These are phyloP conservation scores for Drosophila peninsularis DNA, from an alignment of 2,888 invertebrate genomes.

Conservation along the genomic window DNA sequence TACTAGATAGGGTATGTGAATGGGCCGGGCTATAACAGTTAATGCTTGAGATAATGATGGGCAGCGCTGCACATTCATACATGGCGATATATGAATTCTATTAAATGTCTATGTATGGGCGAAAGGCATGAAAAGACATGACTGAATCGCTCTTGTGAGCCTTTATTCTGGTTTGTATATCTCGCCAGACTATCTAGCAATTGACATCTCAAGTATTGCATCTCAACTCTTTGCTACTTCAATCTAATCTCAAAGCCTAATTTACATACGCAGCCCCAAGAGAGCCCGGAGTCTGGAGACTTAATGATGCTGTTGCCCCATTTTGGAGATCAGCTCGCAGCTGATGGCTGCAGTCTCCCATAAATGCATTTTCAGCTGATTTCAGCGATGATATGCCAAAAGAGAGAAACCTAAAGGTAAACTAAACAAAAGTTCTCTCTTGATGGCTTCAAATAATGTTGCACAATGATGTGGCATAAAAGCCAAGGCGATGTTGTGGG, in stretches of 20 bases:
- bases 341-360: slow-evolving; percentile 38
- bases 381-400: slow-evolving; percentile 67
- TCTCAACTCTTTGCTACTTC: slow-evolving; percentile 27
- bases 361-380: slow-evolving; percentile 59
- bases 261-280: slow-evolving; percentile 63
- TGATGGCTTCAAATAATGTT: slow-evolving; percentile 40
- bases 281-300: slow-evolving; percentile 12
- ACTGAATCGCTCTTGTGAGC: not conserved
- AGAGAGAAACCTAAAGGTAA: slow-evolving; percentile 24
- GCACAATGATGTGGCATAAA: slow-evolving; percentile 74
- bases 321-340: slow-evolving; percentile 41
- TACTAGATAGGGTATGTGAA: slow-evolving; percentile 72
- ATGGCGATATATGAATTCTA: slow-evolving; percentile 3
- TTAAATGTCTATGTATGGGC: not conserved
- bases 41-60: slow-evolving; percentile 51
- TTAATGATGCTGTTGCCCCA: slow-evolving; percentile 71
- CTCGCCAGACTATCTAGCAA: slow-evolving; percentile 37
- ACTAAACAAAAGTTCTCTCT: slow-evolving; percentile 54
- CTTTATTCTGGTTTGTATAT: not conserved
- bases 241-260: slow-evolving; percentile 57
- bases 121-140: slow-evolving; percentile 10
- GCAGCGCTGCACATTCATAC: no score
- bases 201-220: slow-evolving; percentile 62
- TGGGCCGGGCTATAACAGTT: slow-evolving; percentile 49
- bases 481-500: slow-evolving; percentile 26